Percentiles rank a stretch among this genome's conserved stretches.
Conservation (phyloP, 2,797 vertebrate genomes). For the Tenualosa thibaudeaui region DNA sequence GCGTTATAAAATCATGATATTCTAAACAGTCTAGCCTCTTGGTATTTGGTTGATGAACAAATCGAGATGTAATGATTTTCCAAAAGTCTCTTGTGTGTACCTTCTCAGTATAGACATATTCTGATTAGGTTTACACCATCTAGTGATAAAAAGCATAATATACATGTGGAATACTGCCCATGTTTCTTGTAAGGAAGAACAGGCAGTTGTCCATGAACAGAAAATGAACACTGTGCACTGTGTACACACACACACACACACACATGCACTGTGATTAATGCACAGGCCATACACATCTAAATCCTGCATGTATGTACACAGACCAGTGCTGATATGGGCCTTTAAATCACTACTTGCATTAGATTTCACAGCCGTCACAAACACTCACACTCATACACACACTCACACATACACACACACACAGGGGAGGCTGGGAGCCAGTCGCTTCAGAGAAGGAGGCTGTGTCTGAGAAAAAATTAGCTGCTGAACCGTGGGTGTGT, state of each 20-base stretch:
- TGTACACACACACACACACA: neutral
- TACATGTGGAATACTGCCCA: slow-evolving; percentile 6
- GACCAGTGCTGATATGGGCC: slow-evolving; percentile 26
- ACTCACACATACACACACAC: slow-evolving; percentile 4
- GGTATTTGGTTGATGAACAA: slow-evolving; percentile 12
- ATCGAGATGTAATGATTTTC: neutral
- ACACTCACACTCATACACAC: slow-evolving; percentile 17
- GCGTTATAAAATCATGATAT: neutral
- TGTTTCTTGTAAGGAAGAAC: neutral
- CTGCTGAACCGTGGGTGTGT: slow-evolving; percentile 63
- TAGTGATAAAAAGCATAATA: neutral
- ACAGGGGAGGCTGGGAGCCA: slow-evolving; percentile 55
- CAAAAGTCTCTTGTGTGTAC: neutral
- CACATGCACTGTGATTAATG: slow-evolving; percentile 42
- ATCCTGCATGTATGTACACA: slow-evolving; percentile 35
- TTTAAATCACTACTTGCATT: slow-evolving; percentile 39
- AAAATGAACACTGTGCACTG: neutral
- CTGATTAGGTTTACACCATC: slow-evolving; percentile 12
- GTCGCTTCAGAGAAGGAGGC: slow-evolving; percentile 55
- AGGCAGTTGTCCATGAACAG: slow-evolving; percentile 18
- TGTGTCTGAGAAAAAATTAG: slow-evolving; percentile 59
- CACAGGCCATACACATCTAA: slow-evolving; percentile 26
- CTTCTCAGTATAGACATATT: neutral
- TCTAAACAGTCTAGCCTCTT: neutral
- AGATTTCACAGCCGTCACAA: slow-evolving; percentile 40